Evolutionary conservation across 2,113 vertebrate genomes (phyloP).

Genomic region (Lophotis ruficrista): DNA sequence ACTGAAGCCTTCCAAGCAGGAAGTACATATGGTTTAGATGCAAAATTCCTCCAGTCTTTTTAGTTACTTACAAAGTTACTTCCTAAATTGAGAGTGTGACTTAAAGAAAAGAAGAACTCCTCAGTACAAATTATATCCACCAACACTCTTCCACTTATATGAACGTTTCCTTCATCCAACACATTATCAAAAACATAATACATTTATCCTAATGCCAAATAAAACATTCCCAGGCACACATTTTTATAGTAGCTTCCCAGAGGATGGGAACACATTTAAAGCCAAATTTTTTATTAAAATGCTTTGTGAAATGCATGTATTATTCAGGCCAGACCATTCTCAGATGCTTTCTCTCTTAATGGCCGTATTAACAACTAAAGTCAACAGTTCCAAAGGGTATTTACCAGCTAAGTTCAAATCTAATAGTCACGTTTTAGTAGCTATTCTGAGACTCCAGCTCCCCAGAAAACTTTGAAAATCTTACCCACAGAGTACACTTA

Average conservation of each 20-base stretch:
- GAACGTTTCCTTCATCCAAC: neutral
- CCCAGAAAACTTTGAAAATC: neutral
- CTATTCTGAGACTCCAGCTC: constrained; percentile 14
- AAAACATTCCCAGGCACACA: neutral
- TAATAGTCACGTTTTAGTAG: constrained; percentile 16
- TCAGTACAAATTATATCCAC: neutral
- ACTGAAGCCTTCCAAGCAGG: constrained; percentile 1
- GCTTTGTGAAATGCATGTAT: neutral
- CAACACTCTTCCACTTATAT: neutral
- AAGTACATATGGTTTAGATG: neutral
- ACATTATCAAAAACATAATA: constrained; percentile 21
- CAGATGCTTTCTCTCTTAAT: neutral
- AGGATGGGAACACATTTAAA: constrained; percentile 6
- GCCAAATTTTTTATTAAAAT: constrained; percentile 6
- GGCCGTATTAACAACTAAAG: neutral
- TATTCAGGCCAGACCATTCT: neutral
- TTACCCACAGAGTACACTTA: neutral
- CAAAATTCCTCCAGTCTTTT: neutral
- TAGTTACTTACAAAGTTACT: neutral
- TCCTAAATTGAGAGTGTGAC: neutral
- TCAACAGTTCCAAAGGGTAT: neutral
- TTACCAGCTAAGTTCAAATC: constrained; percentile 21
- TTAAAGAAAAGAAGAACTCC: neutral
- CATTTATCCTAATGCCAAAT: constrained; percentile 22
- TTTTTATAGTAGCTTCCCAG: constrained; percentile 15